Conservation (phyloP, 2,113 vertebrate genomes). For the Protobothrops flavoviridis region DNA sequence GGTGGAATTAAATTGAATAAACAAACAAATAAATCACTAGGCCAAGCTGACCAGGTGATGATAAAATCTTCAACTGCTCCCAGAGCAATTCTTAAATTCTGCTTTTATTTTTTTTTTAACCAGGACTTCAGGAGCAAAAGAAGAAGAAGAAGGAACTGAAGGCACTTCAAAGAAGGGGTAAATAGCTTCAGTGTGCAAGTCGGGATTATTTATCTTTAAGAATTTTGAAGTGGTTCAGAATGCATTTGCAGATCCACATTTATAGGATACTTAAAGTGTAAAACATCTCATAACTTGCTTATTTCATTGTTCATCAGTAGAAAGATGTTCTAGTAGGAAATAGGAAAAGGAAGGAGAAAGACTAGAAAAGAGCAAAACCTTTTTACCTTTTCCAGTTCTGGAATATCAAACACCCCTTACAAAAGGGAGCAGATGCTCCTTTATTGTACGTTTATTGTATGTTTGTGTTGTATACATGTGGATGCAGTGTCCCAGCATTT, state of each 20-base stretch:
- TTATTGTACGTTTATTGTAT: background rate
- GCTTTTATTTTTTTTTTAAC: background rate
- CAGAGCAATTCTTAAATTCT: background rate
- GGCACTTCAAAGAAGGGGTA: background rate
- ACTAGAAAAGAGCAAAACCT: background rate
- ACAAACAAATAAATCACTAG: background rate
- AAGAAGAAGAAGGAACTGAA: background rate
- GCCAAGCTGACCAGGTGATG: background rate
- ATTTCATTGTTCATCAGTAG: background rate
- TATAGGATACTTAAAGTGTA: background rate
- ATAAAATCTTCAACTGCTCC: background rate
- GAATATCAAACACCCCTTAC: background rate
- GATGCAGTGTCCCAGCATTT: background rate
- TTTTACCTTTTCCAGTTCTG: background rate
- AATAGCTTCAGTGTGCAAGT: background rate
- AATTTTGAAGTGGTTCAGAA: background rate
- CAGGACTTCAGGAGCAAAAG: background rate
- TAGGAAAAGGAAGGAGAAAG: background rate
- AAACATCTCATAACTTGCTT: background rate
- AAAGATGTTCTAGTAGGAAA: background rate
- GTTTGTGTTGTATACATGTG: background rate
- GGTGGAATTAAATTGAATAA: background rate
- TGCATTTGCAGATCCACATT: background rate
- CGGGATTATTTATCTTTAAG: background rate
- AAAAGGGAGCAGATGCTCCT: background rate